Evolutionary conservation across 2,888 invertebrate genomes (phyloP), one percentile per base, ranked within the genome.

Genomic region (Lasioglossum zephyrum): DNA sequence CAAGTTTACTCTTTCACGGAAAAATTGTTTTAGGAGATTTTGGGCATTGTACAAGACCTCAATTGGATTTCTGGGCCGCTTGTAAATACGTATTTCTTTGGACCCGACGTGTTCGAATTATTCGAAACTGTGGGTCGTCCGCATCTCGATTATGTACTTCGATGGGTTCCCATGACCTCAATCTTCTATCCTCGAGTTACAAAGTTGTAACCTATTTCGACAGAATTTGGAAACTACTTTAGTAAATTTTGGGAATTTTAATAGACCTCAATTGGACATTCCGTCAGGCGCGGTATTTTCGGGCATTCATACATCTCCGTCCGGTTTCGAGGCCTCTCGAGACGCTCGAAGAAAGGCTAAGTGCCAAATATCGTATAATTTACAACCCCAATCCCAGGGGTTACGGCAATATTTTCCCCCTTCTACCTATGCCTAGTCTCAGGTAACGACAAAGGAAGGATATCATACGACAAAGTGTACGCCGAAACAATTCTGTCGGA

Each of bases 201-300:
- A n/a, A n/a, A 57, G n/a, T 57, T 57, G 57, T 57, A n/a, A 11
- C n/a, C 57, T 57, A 57, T 57, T 57, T n/a, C n/a, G 11, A 57
- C 9, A n/a, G 22, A n/a, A 57, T n/a, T 57, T n/a, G 3, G 57
- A n/a, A 57, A n/a, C 57, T n/a, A n/a, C 9, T 57, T 57, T 57
- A 57, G n/a, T 57, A 57, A n/a, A 57, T 57, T 57, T n/a, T n/a
- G 57, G 57, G n/a, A 22, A 57, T 57, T 57, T n/a, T 57, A 57
- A n/a, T 57, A n/a, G 57, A n/a, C n/a, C n/a, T 22, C 57, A 4
- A 57, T 57, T 57, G 57, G n/a, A 57, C n/a, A n/a, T n/a, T n/a
- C n/a, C n/a, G n/a, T n/a, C n/a, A n/a, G n/a, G n/a, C n/a, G n/a
- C n/a, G n/a, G n/a, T n/a, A n/a, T n/a, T n/a, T n/a, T n/a, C n/a